A percentile compares a stretch with the other conserved stretches of the same genome.
Conservation (phyloP, 1,140 invertebrate species). For the Pseudomyrmex gracilis region DNA sequence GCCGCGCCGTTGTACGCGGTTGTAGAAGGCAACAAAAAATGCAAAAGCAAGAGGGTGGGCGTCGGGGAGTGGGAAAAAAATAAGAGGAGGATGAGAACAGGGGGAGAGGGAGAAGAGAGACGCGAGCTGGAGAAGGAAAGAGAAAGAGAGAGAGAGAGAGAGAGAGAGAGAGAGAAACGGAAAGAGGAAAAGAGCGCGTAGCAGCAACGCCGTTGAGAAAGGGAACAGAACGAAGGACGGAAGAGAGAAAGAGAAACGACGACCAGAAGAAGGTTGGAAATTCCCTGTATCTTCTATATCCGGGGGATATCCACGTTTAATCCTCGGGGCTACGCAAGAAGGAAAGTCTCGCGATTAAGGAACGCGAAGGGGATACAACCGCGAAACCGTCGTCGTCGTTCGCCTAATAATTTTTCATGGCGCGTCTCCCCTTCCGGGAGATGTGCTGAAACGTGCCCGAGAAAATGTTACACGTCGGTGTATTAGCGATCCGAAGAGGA, state of each 20-base stretch:
- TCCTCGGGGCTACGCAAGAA: conserved; percentile 70
- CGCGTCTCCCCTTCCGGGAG: conserved; percentile 33
- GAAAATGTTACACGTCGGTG: no score
- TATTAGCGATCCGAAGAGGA: background rate
- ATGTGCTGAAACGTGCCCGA: conserved; percentile 2
- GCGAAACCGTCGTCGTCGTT: conserved; percentile 43
- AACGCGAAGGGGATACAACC: conserved; percentile 44
- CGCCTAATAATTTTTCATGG: conserved; percentile 62
- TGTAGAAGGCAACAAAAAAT: conserved; percentile 72
- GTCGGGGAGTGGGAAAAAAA: conserved; percentile 68
- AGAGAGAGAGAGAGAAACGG: conserved; percentile 45
- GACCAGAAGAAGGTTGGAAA: conserved; percentile 72
- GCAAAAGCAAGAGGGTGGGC: conserved; percentile 72
- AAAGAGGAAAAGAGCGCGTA: conserved; percentile 55
- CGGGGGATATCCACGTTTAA: conserved; percentile 71
- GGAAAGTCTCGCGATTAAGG: conserved; percentile 72
- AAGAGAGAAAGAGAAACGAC: conserved; percentile 55
- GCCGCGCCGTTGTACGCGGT: conserved; percentile 66
- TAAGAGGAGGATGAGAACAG: conserved; percentile 66
- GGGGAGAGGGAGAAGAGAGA: conserved; percentile 64
- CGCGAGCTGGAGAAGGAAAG: conserved; percentile 58
- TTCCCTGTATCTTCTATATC: conserved; percentile 78
- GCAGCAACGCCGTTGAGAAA: conserved; percentile 60
- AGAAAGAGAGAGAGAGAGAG: conserved; percentile 46
- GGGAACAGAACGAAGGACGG: conserved; percentile 36